Conservation (phyloP, 1,140 invertebrate species). For the Eufriesea mexicana region DNA sequence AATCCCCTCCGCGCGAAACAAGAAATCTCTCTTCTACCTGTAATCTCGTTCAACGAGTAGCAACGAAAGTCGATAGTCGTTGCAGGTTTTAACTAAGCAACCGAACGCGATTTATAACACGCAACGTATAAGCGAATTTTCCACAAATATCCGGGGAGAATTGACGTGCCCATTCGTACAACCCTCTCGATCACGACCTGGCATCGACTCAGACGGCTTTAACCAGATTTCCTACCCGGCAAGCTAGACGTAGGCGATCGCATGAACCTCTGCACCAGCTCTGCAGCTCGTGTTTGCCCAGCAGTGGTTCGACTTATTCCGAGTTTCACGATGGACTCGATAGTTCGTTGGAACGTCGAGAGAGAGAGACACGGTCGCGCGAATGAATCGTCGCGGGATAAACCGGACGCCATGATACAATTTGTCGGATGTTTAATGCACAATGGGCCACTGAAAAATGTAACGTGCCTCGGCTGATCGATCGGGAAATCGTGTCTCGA, state of each 20-base stretch:
- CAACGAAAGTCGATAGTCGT: not conserved
- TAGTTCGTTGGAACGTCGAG: slow-evolving; percentile 9
- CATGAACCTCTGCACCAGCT: slow-evolving; percentile 42
- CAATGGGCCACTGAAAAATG: slow-evolving; percentile 25
- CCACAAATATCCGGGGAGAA: not conserved
- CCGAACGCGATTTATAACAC: too few relatives aligned
- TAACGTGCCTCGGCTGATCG: slow-evolving; percentile 13
- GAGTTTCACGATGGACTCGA: slow-evolving; percentile 10
- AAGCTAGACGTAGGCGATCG: slow-evolving; percentile 56
- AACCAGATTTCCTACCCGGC: slow-evolving; percentile 48
- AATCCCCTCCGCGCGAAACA: not conserved
- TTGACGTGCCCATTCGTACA: not conserved
- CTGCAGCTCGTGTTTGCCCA: slow-evolving; percentile 49
- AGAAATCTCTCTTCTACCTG: not conserved
- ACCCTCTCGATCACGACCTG: slow-evolving; percentile 46
- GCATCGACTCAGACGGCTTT: slow-evolving; percentile 52
- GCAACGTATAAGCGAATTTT: not conserved
- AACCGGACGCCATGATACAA: slow-evolving; percentile 17
- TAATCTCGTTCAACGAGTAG: not conserved
- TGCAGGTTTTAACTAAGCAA: too few relatives aligned
- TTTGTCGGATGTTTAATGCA: slow-evolving; percentile 46
- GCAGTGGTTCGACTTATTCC: slow-evolving; percentile 47
- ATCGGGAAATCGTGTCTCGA: slow-evolving; percentile 46
- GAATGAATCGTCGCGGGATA: slow-evolving; percentile 32
- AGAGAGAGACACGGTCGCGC: not conserved